Evolutionary conservation across 2,113 vertebrate genomes (phyloP), one percentile per base, ranked within the genome.

Genomic region (Oreamnos americanus): DNA sequence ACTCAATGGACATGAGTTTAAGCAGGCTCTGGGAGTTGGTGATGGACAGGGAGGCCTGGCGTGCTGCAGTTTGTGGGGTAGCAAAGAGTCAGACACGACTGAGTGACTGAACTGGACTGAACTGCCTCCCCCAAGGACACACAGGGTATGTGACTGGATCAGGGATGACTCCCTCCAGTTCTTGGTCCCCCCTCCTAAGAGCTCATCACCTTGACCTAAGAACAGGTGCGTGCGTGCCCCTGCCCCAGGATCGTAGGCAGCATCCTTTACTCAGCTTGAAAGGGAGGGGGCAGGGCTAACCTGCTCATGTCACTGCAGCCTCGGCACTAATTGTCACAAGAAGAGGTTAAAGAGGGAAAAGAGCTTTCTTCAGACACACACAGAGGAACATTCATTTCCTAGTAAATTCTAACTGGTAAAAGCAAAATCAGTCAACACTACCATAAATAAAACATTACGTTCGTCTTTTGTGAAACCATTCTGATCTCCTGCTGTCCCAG

Each of bases 351-450:
- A 47, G 30, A 79, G 15, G 8, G 8, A 58, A 90, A 71, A 17
- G 28, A 26, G 2, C 36, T 87, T 47, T 51, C 53, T 86, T 78
- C 26, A n/a, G 21, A 33, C n/a, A 67, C 2, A 91, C 19, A 88
- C 25, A 53, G 36, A 79, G 71, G 79, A 87, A 53, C 51, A 36
- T 57, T 62, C 86, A 74, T 83, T 88, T 87, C 49, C 85, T 91
- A 87, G 64, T 71, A 87, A 98, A 90, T 93, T 86, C 62, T 93
- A 97, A 88, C 85, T 90, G 89, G 71, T 81, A 87, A 96, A 88
- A 81, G 26, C 78, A 76, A 67, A 36, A 26, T 85, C 93, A 76
- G 55, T 12, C 45, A 87, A 91, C 7, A 12, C 12, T 51, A 82
- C 85, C 60, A 55, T 92, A 92, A 95, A 96, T 87, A 93, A 96